Evolutionary conservation across 2,113 vertebrate species (phyloP), one percentile per base, ranked within the genome.

Genomic region (Pyxicephalus adspersus): DNA sequence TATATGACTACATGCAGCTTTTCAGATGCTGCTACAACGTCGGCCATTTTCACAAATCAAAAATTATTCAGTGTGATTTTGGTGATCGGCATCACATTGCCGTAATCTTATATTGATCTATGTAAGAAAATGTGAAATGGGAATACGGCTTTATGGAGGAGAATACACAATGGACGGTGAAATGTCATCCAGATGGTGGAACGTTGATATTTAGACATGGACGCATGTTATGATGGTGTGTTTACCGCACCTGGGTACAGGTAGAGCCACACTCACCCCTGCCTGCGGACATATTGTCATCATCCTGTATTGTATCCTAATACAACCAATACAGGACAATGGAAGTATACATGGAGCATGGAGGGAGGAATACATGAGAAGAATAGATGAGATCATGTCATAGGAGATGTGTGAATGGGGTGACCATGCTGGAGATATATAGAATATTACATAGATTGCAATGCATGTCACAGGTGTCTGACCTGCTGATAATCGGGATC

Each of bases 401-500:
- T n/a, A 57, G 19, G 6, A 57, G 6, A 11, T 57, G 55, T 57
- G 26, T 61, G 60, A 15, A 61, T 61, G 60, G 26, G 9, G n/a
- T n/a, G n/a, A n/a, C n/a, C n/a, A n/a, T n/a, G n/a, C n/a, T n/a
- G 34, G 5, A 38, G 5, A 38, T 38, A 38, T 38, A 38, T 9
- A 38, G 34, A 38, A 9, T 5, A 38, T 9, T 38, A 38, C 9
- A 9, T 5, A 38, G 34, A 38, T 38, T 1, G 3, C 60, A n/a
- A 9, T 38, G 38, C 1, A 4, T 38, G 38, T n/a, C 51, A 8
- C 38, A n/a, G 79, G 25, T 25, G 6, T 50, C 66, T 87, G 91
- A 99, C 97, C 96, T 98, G 94, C 92, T 97, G 97, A 89, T 99
- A 99, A 26, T 95, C 92, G 29, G 90, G 77, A 85, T 98, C 95